Base-by-base conservation (phyloP, 2,797 vertebrate species). In the Morus bassanus region DNA sequence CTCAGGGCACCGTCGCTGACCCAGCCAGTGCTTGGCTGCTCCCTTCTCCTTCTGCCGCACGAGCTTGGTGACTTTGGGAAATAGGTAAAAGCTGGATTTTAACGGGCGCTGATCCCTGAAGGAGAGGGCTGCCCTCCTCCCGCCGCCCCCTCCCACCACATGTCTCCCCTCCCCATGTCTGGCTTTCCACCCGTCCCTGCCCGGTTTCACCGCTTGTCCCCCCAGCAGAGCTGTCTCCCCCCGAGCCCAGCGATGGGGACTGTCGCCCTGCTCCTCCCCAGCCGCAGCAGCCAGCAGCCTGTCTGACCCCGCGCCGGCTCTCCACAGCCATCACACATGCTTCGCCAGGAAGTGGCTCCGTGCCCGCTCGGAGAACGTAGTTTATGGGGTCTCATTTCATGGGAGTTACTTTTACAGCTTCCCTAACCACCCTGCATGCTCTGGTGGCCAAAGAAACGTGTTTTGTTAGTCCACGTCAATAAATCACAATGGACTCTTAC, bases 301-400 rank as follows among this genome's bases (percentile, higher is more conserved):
- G 18, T 4, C 23, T 0, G 18, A 6, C 48, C 50, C 31, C 2
- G 10, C 1, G 2, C 4, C 0, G 27, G n/a, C 41, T 57, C 33
- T 10, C 39, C 1, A 0, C 7, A 10, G 3, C 50, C 25, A 3
- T 12, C 5, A 7, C 7, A 5, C 30, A 8, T 2, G 4, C 50
- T 57, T 8, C 6, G 0, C 43, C 7, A 1, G 45, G 60, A 27
- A 22, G 25, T 0, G 0, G 41, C 73, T 46, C 88, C 0, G 1
- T 18, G 37, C 45, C 41, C 2, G 0, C 35, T 9, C 3, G 0
- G 22, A 57, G n/a, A 41, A 30, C 2, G 3, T 2, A 1, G 35
- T 56, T 64, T 27, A 11, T 4, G 54, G 67, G 54, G 15, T 57
- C 28, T 83, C 25, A 4, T 76, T 31, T 5, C 64, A 37, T 5